Evolutionary conservation across 1,140 invertebrate species (phyloP), one percentile per base, ranked within the genome.

Genomic region (Melitaea cinxia): DNA sequence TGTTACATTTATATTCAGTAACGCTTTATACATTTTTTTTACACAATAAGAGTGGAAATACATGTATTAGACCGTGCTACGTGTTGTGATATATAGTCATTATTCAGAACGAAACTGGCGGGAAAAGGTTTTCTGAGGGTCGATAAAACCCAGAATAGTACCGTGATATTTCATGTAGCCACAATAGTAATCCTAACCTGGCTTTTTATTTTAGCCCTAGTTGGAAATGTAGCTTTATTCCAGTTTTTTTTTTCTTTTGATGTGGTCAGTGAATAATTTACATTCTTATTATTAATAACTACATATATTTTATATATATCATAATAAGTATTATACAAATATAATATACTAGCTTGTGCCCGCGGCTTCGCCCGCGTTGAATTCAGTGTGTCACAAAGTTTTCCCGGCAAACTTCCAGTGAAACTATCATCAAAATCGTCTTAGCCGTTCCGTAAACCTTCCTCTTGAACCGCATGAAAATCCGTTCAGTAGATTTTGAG

Each of bases 71-170:
- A 26, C 19, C 35, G 21, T 21, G 35, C n/a, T 14, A 15, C 37
- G 37, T 39, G 30, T 55, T 24, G 7, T 54, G 35, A 62, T 62
- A 54, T 54, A 62, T 54, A 21, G 59, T 15, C n/a, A 39, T 42
- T 39, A 39, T 39, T 61, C 54, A 62, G 15, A 60, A 45, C 35
- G 35, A 54, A 45, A 49, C 49, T 52, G 59, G 28, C 35, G 23
- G 35, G 15, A 53, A 26, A 62, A 54, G 59, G 24, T 54, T 54
- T 42, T 5, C 14, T 17, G 37, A 19, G 37, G 6, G 15, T 7
- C 37, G 37, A 54, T 54, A 54, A 19, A 26, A 33, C 35, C 35
- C 35, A 37, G 35, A 17, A 42, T 7, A 0, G 6, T 15, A 17
- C 14, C 0, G 37, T 7, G 30, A 33, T 6, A 33, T 33, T 33